These are phyloP conservation scores for Bombus pascuorum DNA, from an alignment of 1,140 invertebrate species.

Conservation along the genomic window DNA sequence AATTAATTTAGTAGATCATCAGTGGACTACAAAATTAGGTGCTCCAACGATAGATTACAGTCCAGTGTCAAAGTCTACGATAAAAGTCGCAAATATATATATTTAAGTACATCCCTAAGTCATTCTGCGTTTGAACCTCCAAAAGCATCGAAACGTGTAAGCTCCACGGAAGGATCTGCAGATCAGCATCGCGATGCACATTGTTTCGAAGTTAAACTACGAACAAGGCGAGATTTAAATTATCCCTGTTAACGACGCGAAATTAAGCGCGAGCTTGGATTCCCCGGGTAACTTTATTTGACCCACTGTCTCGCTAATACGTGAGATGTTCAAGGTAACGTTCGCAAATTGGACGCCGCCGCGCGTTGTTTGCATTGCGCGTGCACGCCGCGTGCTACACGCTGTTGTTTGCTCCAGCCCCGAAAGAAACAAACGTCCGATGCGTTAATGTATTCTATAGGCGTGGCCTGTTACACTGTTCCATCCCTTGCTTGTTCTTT, in stretches of 20 bases:
- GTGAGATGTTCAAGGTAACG: conserved; percentile 2
- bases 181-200: not conserved
- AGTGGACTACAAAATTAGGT: no score
- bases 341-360: conserved; percentile 2
- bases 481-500: not conserved
- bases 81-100: no score
- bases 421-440: conserved; percentile 34
- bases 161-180: not conserved
- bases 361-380: not conserved
- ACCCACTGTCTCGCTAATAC: not conserved
- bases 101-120: no score
- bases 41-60: no score
- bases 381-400: not conserved
- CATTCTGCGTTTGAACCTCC: no score
- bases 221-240: conserved; percentile 12
- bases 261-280: not conserved
- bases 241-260: not conserved
- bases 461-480: conserved; percentile 22
- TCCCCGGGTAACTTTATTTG: conserved; percentile 7
- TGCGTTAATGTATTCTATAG: conserved; percentile 24
- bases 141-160: no score
- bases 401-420: not conserved
- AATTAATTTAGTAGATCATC: no score
- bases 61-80: no score
- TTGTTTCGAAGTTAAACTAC: not conserved